Evolutionary conservation across 2,888 invertebrate genomes (phyloP).

Genomic region (Harpalus rufipes): DNA sequence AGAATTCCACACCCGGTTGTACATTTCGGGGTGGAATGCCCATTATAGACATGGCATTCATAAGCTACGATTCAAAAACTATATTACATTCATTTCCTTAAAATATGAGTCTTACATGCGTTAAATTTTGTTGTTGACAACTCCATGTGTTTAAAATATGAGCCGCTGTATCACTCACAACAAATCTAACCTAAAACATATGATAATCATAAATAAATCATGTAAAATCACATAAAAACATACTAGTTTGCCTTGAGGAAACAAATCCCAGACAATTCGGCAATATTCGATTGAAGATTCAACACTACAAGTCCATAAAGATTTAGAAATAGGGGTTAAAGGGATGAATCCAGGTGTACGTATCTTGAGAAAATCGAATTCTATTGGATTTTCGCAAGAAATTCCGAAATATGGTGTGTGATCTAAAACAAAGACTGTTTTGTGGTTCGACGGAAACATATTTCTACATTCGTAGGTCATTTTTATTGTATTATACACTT

Average conservation of each 20-base stretch:
- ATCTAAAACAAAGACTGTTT: constrained; percentile 97
- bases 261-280: constrained; percentile 98
- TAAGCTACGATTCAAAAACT: constrained; percentile 80
- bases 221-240: constrained; percentile 69
- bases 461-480: constrained; percentile 70
- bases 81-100: too few relatives aligned
- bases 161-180: constrained; percentile 92
- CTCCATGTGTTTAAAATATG: constrained; percentile 93
- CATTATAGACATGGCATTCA: constrained; percentile 90
- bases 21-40: constrained; percentile 85
- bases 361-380: constrained; percentile 88
- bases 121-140: constrained; percentile 89
- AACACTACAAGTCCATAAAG: constrained; percentile 97
- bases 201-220: constrained; percentile 9
- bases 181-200: constrained; percentile 86
- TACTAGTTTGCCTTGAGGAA: constrained; percentile 93
- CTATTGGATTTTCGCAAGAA: constrained; percentile 89
- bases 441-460: constrained; percentile 90
- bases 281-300: constrained; percentile 98
- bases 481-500: constrained; percentile 20
- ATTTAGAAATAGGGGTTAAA: constrained; percentile 92
- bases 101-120: too few relatives aligned
- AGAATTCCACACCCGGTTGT: constrained; percentile 82
- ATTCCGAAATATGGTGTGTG: constrained; percentile 95
- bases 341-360: constrained; percentile 86